phyloP scores from a whole-genome alignment of 2,113 vertebrate species.

The Tonatia bakeri region DNA sequence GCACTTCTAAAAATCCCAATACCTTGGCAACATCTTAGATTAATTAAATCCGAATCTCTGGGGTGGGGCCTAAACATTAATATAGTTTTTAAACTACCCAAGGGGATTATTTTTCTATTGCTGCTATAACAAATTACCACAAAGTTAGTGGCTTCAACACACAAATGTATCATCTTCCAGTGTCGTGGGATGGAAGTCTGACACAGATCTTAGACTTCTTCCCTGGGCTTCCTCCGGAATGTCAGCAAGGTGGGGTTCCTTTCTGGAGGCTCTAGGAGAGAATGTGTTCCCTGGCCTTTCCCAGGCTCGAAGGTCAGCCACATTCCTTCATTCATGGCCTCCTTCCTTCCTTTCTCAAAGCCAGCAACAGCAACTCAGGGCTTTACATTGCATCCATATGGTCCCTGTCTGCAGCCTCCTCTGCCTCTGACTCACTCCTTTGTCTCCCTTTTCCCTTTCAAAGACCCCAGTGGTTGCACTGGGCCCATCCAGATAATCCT shows the following conservation, averaged over 20 bases:
- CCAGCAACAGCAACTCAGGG: neutral
- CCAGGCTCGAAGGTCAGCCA: accelerated
- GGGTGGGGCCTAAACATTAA: neutral
- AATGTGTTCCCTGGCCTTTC: neutral
- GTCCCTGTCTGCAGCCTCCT: neutral
- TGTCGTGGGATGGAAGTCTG: neutral
- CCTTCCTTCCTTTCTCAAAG: neutral
- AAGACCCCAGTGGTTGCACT: neutral
- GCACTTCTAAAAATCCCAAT: neutral
- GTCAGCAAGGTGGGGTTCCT: neutral
- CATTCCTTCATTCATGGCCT: neutral
- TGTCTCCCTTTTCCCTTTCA: neutral
- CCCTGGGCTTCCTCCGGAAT: neutral
- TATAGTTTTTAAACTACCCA: neutral
- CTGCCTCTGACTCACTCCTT: neutral
- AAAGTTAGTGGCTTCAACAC: neutral
- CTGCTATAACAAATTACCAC: neutral
- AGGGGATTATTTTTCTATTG: neutral
- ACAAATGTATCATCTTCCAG: neutral
- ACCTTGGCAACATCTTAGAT: neutral
- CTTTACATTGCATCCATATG: neutral
- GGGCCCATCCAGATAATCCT: neutral
- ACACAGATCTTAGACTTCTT: neutral
- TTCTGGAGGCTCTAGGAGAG: neutral
- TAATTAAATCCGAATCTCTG: neutral